Base-by-base conservation (phyloP, 1,140 invertebrate species). In the Drosophila punjabiensis region DNA sequence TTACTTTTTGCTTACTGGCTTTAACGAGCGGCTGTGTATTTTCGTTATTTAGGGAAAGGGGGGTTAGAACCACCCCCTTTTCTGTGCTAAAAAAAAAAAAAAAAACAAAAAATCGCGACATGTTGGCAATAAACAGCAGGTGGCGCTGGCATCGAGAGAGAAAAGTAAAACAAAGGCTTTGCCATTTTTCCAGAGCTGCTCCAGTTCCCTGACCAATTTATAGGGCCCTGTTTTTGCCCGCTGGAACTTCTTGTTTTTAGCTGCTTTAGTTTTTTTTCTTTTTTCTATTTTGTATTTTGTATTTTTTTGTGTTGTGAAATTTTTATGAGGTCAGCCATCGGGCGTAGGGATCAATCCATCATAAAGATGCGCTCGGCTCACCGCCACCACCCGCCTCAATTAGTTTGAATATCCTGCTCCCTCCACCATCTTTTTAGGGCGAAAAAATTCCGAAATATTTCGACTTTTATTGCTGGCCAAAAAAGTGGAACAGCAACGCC, bases 51-150 rank as follows among this genome's bases (percentile, higher is more conserved):
- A 7, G 24, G 24, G 24, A 24, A n/a, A 60, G 33, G 71, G 71
- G 70, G 48, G 60, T 64, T 50, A 76, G 73, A 76, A 48, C 50
- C 55, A 58, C 43, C 63, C 18, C 48, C 66, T 30, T 43, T 65
- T 65, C 37, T 47, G 33, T 67, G 73, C 61, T 64, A 16, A 24
- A 55, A 59, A 82, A 82, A 55, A 59, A 82, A 82, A 88, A 84
- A 59, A 82, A 80, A 24, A 24, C 24, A 24, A 88, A 89, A 47
- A 47, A 88, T 88, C 81, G 84, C 81, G 79, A 89, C 85, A 89
- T 79, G 82, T 89, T 89, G 85, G 66, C 86, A 90, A 89, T 89
- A 89, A 89, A 89, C 86, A 85, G 86, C 85, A 90, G 86, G 86
- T 90, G 86, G 81, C 74, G 52, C 67, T 75, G 79, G 70, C 79